Base-by-base conservation (phyloP, 2,797 vertebrate species). In the Danio albolineatus region DNA sequence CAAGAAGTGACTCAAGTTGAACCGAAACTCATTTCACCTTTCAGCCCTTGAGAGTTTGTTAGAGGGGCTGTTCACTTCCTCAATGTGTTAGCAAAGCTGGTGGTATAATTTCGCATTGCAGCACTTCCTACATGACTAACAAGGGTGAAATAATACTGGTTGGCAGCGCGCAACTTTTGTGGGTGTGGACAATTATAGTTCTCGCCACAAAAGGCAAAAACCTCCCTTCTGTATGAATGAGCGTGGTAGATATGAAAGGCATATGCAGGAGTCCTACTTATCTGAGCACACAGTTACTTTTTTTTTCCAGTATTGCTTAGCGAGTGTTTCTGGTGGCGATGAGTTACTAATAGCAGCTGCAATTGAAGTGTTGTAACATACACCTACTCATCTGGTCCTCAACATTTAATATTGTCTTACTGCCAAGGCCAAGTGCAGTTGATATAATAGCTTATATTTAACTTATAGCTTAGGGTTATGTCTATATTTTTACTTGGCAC, bases 181-280 rank as follows among this genome's bases (percentile, higher is more conserved):
- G 80, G 82, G 89, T 83, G 87, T 87, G 81, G 59, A 73, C 84
- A 74, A 62, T 76, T 81, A 41, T 53, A 49, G 14, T 83, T 36
- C 49, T 21, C 39, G 43, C 10, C 21, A 49, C 72, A 46, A 53
- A 19, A 36, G 7, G 56, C 73, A 57, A 74, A 28, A 73, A 82
- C 86, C 88, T 87, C 88, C 87, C 84, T 84, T 82, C 76, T 78
- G 70, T 75, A 62, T 84, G 85, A 87, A 80, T 86, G 87, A 87
- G 85, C 44, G 69, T 64, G 82, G 51, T 86, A 67, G 73, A 79
- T 79, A 79, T 62, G 77, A 54, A 64, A 65, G 60, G 5, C 78
- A 60, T 41, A 39, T 79, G 57, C 6, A 39, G 57, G 46, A 71
- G 38, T 43, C 57, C 43, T 28, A 54, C 77, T 72, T 79, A 79